Evolutionary conservation across 2,113 vertebrate species (phyloP), one percentile per base, ranked within the genome.

Genomic region (Chroicocephalus ridibundus): DNA sequence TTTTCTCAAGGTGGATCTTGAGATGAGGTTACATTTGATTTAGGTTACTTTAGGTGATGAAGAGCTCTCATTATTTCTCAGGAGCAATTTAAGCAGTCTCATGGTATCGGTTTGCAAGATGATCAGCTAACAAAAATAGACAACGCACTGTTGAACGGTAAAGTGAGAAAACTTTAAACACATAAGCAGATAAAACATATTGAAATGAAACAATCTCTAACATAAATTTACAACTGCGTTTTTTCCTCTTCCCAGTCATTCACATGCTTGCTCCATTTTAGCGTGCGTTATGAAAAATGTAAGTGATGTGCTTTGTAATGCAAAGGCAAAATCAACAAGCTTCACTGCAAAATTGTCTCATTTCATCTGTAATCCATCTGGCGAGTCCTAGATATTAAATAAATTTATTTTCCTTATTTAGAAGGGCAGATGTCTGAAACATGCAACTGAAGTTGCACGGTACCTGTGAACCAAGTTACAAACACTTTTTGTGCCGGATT

Each of bases 201-300:
- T 40, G 51, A 70, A 89, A 60, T 29, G 13, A 92, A 89, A 6
- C 24, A 58, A 32, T 26, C 69, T 42, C 11, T 69, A 60, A 42
- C 29, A 96, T 96, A 96, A 96, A 98, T 98, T 98, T 96, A 97
- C 98, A 98, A 94, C 98, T 98, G 96, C 65, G 0, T 80, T 82
- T 90, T 94, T 82, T 87, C 92, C 84, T 95, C 54, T 95, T 95
- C 89, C 92, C 71, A 19, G 52, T 96, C 94, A 93, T 96, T 94
- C 79, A 57, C 46, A 34, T 96, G 94, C 94, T 97, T 97, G 88
- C 83, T 94, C 86, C 86, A 57, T 96, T 88, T 96, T 94, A 86
- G n/a, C 34, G 57, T 91, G 68, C 74, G 4, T 76, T 94, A 60
- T 60, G 47, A 58, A 74, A 87, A 77, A 34, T 79, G 10, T 76